These are phyloP conservation scores for Ellobius talpinus DNA, from an alignment of 2,113 vertebrate species.

Conservation along the genomic window DNA sequence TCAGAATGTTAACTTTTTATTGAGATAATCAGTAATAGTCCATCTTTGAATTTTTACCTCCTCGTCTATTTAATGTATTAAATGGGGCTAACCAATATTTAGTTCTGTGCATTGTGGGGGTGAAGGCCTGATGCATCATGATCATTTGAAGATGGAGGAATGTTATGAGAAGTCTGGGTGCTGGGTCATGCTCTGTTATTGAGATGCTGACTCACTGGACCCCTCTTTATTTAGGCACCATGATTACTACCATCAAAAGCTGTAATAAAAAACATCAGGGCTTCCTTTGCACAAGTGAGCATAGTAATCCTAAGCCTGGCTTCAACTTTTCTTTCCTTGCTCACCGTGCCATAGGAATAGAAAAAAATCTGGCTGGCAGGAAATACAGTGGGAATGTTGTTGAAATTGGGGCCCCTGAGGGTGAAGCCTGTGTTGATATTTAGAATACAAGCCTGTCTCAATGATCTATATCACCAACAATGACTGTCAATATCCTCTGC, in stretches of 20 bases:
- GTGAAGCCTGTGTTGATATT: conserved; percentile 54
- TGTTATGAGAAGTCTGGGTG: neutral
- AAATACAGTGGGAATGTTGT: conserved; percentile 50
- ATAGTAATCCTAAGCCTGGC: neutral
- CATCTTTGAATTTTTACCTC: neutral
- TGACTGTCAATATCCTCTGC: conserved; percentile 70
- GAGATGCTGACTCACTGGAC: neutral
- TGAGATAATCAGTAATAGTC: neutral
- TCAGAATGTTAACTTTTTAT: neutral
- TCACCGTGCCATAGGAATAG: neutral
- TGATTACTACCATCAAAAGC: conserved; percentile 11
- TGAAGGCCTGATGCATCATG: neutral
- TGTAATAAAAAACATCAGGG: neutral
- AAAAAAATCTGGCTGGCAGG: conserved; percentile 38
- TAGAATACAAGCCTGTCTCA: conserved; percentile 70
- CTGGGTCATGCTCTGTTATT: neutral
- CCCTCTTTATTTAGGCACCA: neutral
- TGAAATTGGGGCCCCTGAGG: conserved; percentile 22
- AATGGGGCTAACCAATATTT: neutral
- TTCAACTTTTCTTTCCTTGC: neutral
- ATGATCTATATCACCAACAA: conserved; percentile 70
- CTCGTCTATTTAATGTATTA: neutral
- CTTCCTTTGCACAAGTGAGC: neutral
- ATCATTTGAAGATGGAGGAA: neutral
- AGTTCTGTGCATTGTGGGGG: neutral